These are phyloP conservation scores for Tachypleus tridentatus DNA, from an alignment of 1,140 invertebrate genomes.

Conservation along the genomic window DNA sequence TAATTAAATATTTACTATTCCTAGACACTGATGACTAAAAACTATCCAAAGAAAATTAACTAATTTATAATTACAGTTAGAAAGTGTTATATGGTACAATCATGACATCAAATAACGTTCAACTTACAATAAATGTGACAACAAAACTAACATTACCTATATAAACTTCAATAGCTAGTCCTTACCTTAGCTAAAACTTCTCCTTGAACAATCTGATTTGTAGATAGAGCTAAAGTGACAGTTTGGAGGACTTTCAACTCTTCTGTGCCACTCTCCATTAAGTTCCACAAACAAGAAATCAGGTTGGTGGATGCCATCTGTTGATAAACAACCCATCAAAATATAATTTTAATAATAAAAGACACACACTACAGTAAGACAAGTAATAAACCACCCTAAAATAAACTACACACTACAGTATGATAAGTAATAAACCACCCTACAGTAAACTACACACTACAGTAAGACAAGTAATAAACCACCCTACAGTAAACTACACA, in stretches of 20 bases:
- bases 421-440: not conserved
- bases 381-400: conserved; percentile 67
- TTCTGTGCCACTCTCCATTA: conserved; percentile 84
- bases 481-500: too few relatives aligned
- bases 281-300: conserved; percentile 79
- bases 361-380: conserved; percentile 6
- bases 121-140: too few relatives aligned
- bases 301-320: conserved; percentile 69
- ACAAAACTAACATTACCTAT: too few relatives aligned
- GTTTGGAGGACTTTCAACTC: conserved; percentile 96
- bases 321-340: conserved; percentile 2
- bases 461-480: too few relatives aligned
- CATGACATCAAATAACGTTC: too few relatives aligned
- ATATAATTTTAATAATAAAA: conserved; percentile 7
- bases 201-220: conserved; percentile 83
- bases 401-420: conserved; percentile 47
- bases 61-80: too few relatives aligned
- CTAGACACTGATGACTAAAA: too few relatives aligned
- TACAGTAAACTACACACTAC: too few relatives aligned
- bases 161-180: not conserved
- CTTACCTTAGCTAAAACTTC: conserved; percentile 78
- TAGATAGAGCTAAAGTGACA: conserved; percentile 83
- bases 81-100: too few relatives aligned
- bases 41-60: too few relatives aligned
- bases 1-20: too few relatives aligned